These are phyloP conservation scores for Potorous gilbertii DNA, from an alignment of 2,797 vertebrate species.

Conservation along the genomic window DNA sequence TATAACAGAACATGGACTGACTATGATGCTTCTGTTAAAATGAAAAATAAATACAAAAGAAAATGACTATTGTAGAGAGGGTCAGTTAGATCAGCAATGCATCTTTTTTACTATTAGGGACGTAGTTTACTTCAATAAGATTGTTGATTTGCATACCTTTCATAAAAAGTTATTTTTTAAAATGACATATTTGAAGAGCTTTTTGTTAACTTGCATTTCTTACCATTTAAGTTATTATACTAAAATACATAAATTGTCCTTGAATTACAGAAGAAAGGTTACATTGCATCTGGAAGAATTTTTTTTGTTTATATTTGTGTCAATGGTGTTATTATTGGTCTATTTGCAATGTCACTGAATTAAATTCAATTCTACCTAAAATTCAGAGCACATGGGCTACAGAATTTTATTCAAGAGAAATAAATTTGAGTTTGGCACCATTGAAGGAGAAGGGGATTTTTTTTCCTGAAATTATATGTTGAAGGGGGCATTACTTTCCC, in stretches of 20 bases:
- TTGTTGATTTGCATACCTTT: too few species aligned
- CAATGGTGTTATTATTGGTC: background rate
- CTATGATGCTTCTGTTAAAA: too few species aligned
- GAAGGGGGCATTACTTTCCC: background rate
- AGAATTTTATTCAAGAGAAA: background rate
- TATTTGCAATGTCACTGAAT: background rate
- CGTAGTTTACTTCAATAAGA: too few species aligned
- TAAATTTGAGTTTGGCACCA: background rate
- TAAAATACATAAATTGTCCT: background rate
- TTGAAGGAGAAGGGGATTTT: background rate
- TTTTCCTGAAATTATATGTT: background rate
- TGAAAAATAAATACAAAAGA: too few species aligned
- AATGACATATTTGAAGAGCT: too few species aligned
- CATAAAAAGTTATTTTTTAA: too few species aligned
- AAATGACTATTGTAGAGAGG: too few species aligned
- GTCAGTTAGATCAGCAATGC: too few species aligned
- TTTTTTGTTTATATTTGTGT: background rate
- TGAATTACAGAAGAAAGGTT: background rate
- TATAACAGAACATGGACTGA: too few species aligned
- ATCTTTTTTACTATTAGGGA: too few species aligned
- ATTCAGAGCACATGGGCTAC: background rate
- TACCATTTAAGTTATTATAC: too few species aligned
- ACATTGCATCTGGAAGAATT: background rate
- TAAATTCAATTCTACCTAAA: background rate
- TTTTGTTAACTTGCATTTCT: too few species aligned